Percentiles rank a stretch among this genome's conserved stretches.
Evolutionary conservation across 2,113 vertebrate genomes (phyloP).

Genomic region (Ammospiza caudacuta): DNA sequence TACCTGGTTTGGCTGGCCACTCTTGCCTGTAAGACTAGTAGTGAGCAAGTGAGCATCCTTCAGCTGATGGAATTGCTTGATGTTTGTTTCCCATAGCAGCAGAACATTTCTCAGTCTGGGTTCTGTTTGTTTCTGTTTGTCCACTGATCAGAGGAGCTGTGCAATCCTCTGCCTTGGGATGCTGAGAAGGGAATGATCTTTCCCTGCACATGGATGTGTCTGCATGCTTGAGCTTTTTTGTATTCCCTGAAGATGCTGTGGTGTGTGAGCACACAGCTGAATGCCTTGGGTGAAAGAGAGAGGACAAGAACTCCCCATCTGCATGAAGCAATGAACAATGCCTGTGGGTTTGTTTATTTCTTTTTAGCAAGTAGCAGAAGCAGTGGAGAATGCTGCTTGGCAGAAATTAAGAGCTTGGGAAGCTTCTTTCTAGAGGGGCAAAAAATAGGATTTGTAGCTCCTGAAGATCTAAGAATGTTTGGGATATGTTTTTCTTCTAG

Average conservation of each 20-base stretch:
- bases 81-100: not conserved
- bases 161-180: not conserved
- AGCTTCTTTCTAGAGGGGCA: not conserved
- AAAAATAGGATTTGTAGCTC: not conserved
- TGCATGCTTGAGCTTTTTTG: not conserved
- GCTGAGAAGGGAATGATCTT: not conserved
- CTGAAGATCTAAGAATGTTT: not conserved
- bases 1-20: not conserved
- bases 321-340: not conserved
- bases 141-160: not conserved
- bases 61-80: not conserved
- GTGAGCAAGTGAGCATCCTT: not conserved
- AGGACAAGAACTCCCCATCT: not conserved
- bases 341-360: not conserved
- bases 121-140: not conserved
- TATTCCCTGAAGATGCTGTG: not conserved
- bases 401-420: not conserved
- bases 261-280: not conserved
- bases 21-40: not conserved
- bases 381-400: not conserved
- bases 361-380: not conserved
- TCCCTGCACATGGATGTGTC: fast-evolving
- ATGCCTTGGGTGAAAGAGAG: not conserved
- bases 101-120: not conserved
- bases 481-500: not conserved